Conservation (phyloP, 2,113 vertebrate species). For the Arvicanthis niloticus region DNA sequence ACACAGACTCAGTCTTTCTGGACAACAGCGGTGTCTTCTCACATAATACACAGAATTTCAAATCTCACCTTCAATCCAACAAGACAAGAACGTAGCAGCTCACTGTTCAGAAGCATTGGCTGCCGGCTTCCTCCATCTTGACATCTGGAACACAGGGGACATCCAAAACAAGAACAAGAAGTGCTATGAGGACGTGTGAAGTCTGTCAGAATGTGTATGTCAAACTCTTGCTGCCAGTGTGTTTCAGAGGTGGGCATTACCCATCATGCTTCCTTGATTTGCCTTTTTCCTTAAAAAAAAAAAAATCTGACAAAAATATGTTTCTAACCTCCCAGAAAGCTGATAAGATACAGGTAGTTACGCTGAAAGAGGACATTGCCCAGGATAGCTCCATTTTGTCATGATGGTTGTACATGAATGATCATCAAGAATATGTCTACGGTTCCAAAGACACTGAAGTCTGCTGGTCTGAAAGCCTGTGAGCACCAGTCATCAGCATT, state of each 20-base stretch:
- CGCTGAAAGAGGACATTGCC: neutral
- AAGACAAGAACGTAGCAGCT: neutral
- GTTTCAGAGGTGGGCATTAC: neutral
- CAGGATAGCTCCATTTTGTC: neutral
- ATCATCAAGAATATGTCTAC: neutral
- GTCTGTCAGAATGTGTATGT: neutral
- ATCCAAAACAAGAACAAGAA: neutral
- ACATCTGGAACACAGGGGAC: neutral
- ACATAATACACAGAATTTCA: neutral
- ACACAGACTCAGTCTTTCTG: neutral
- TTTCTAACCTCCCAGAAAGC: neutral
- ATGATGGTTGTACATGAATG: neutral
- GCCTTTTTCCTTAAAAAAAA: neutral
- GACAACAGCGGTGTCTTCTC: neutral
- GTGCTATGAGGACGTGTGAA: neutral
- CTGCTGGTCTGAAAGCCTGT: neutral
- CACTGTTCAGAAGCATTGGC: neutral
- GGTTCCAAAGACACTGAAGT: too few relatives aligned
- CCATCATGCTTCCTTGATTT: neutral
- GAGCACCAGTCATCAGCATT: too few relatives aligned
- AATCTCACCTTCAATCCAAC: neutral
- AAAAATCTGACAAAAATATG: neutral
- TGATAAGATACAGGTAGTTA: neutral
- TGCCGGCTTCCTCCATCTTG: neutral
- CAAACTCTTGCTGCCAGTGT: neutral